Conservation (phyloP, 2,797 vertebrate species). For the Astyanax mexicanus region DNA sequence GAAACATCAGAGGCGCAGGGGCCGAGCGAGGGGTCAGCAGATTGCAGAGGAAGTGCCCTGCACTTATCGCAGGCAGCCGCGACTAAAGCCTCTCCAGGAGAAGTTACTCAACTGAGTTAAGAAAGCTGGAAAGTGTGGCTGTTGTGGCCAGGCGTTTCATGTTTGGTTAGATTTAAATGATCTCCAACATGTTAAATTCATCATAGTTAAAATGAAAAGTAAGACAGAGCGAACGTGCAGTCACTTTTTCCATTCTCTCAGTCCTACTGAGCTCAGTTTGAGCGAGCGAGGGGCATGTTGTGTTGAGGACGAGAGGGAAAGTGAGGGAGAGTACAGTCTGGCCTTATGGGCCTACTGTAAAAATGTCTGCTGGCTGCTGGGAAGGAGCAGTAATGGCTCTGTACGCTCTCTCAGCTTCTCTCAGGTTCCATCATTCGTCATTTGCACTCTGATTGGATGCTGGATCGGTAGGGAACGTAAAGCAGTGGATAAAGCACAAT, state of each 20-base stretch:
- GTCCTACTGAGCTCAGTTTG: constrained; percentile 68
- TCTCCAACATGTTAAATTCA: constrained; percentile 74
- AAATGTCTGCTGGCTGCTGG: constrained; percentile 49
- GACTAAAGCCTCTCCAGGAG: constrained; percentile 56
- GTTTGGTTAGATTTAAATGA: constrained; percentile 70
- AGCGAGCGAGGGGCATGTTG: constrained; percentile 61
- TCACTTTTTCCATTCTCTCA: constrained; percentile 76
- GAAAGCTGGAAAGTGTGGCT: constrained; percentile 63
- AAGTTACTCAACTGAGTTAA: constrained; percentile 60
- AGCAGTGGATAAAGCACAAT: neutral
- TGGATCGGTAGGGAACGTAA: neutral
- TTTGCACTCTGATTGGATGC: neutral
- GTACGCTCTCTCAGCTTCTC: neutral
- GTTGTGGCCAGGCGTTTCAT: constrained; percentile 64
- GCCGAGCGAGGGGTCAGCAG: constrained; percentile 41
- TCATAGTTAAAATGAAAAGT: constrained; percentile 68
- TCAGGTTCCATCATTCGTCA: constrained; percentile 3
- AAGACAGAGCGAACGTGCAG: constrained; percentile 54
- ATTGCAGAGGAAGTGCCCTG: constrained; percentile 53
- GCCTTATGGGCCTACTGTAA: constrained; percentile 54
- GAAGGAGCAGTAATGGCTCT: constrained; percentile 25
- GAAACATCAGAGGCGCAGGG: constrained; percentile 53
- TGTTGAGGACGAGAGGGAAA: constrained; percentile 39
- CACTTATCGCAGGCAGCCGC: constrained; percentile 55
- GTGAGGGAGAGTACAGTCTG: constrained; percentile 49